These are phyloP conservation scores for Hydraecia micacea DNA, from an alignment of 2,888 invertebrate species.

Conservation along the genomic window DNA sequence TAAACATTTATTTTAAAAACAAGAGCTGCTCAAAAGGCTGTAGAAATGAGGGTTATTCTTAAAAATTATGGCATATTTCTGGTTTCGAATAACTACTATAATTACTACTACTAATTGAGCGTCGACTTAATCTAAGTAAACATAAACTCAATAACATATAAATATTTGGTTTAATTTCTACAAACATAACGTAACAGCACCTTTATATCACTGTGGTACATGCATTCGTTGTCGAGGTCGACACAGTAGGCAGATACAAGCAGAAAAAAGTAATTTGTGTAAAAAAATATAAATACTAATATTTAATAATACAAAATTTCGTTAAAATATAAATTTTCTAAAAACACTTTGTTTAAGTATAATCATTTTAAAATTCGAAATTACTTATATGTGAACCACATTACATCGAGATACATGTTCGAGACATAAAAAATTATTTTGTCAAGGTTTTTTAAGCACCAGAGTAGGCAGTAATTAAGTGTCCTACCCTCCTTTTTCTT, in stretches of 20 bases:
- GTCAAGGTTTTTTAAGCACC: not conserved
- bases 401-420: not conserved
- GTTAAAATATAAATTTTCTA: too few species aligned
- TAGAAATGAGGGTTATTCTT: conserved; percentile 65
- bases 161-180: conserved; percentile 87
- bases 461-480: not conserved
- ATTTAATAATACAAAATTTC: not conserved
- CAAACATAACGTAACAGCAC: conserved; percentile 85
- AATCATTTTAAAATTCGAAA: not conserved
- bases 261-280: not conserved
- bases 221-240: conserved; percentile 76
- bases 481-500: not conserved
- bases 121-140: conserved; percentile 76
- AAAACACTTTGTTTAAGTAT: not conserved
- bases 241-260: conserved; percentile 33
- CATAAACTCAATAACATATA: conserved; percentile 75
- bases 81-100: conserved; percentile 65
- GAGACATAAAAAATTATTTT: not conserved
- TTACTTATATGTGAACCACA: not conserved
- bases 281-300: not conserved
- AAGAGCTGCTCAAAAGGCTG: conserved; percentile 46
- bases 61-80: conserved; percentile 79
- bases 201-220: conserved; percentile 80
- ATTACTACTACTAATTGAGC: conserved; percentile 77
- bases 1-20: not conserved